Conservation (phyloP, 2,113 vertebrate species). For the Perccottus glenii region DNA sequence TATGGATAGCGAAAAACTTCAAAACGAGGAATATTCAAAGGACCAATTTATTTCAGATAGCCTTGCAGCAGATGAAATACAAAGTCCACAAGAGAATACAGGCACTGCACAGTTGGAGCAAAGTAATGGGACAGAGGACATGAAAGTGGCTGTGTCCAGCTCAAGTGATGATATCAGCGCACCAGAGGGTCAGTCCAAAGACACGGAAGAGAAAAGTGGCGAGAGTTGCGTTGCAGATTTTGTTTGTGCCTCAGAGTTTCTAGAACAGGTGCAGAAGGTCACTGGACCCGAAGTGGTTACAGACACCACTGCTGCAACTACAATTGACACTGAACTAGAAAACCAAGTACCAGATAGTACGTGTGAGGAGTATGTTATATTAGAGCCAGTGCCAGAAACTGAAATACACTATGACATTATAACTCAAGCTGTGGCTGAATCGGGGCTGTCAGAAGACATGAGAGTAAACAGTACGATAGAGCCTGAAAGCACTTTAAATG, state of each 20-base stretch:
- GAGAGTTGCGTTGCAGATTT: constrained; percentile 27
- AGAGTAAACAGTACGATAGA: constrained; percentile 5
- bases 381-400: constrained; percentile 53
- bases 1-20: neutral
- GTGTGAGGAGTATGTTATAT: constrained; percentile 61
- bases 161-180: constrained; percentile 39
- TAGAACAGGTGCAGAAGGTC: constrained; percentile 40
- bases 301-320: constrained; percentile 4
- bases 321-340: constrained; percentile 3
- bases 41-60: constrained; percentile 25
- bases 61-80: constrained; percentile 36
- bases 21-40: constrained; percentile 4
- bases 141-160: constrained; percentile 36
- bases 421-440: constrained; percentile 67
- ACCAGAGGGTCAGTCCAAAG: constrained; percentile 39
- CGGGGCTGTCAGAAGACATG: constrained; percentile 56
- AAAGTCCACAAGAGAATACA: constrained; percentile 23
- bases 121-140: constrained; percentile 18
- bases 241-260: constrained; percentile 15
- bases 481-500: constrained; percentile 32
- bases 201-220: constrained; percentile 11
- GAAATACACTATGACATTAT: constrained; percentile 65
- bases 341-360: constrained; percentile 27
- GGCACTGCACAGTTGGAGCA: constrained; percentile 35
- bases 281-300: constrained; percentile 17